Percentiles rank a stretch among this genome's conserved stretches.
phyloP scores from a whole-genome alignment of 2,113 vertebrate species.

The Atherinomorus stipes region DNA sequence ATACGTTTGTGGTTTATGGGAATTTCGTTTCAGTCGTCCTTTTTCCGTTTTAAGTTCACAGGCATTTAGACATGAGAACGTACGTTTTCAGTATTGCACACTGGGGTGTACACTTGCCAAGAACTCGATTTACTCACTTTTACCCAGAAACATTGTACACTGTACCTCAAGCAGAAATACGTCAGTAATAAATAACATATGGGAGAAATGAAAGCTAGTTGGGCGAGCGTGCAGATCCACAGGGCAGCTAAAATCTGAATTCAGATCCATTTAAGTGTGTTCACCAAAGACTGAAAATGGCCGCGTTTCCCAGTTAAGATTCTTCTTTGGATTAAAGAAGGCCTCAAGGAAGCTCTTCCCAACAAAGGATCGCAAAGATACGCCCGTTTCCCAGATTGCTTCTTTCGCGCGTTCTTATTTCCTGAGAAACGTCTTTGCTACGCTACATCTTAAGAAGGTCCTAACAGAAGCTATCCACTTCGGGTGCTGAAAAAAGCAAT shows the following conservation, averaged over 20 bases:
- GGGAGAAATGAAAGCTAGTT: background rate
- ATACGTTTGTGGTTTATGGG: constrained; percentile 15
- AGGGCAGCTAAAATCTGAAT: constrained; percentile 26
- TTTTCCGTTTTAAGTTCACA: constrained; percentile 21
- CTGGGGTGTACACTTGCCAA: too few relatives aligned
- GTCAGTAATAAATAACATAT: background rate
- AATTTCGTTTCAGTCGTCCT: background rate
- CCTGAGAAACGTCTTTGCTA: too few relatives aligned
- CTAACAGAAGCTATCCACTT: too few relatives aligned
- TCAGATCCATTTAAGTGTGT: background rate
- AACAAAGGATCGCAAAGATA: too few relatives aligned
- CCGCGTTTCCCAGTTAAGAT: too few relatives aligned
- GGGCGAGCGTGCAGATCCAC: background rate
- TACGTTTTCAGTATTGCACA: background rate
- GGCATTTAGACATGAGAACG: background rate
- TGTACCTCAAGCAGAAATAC: background rate
- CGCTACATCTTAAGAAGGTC: too few relatives aligned
- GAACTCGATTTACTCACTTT: background rate
- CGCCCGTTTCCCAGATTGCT: too few relatives aligned
- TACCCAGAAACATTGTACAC: background rate
- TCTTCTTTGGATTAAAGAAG: too few relatives aligned
- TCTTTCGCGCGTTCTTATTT: too few relatives aligned
- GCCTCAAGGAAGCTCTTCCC: too few relatives aligned
- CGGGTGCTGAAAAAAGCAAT: too few relatives aligned
- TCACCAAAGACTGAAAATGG: constrained; percentile 22